Evolutionary conservation across 2,113 vertebrate genomes (phyloP).

Genomic region (Microtus richardsoni): DNA sequence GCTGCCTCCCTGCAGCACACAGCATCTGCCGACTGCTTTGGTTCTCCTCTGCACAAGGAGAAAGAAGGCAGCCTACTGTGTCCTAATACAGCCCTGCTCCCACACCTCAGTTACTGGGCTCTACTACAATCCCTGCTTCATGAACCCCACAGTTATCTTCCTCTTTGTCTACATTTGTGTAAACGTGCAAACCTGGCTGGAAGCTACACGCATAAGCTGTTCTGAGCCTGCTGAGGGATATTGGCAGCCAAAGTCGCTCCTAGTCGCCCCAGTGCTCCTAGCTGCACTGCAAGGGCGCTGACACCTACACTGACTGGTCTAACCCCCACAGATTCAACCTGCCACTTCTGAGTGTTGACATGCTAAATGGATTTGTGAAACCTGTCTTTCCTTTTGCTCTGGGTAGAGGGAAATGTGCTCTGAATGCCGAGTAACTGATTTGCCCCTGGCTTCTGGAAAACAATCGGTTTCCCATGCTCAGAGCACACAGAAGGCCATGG

Average conservation of each 20-base stretch:
- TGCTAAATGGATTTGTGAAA: neutral
- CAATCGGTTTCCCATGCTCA: neutral
- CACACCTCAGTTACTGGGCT: neutral
- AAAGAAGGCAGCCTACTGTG: neutral
- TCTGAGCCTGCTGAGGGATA: neutral
- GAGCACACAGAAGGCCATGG: neutral
- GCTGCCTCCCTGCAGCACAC: neutral
- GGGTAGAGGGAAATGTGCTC: neutral
- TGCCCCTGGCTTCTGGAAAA: neutral
- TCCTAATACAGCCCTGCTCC: too few relatives aligned
- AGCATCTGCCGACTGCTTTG: neutral
- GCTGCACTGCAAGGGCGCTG: neutral
- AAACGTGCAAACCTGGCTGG: neutral
- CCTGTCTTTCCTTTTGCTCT: neutral
- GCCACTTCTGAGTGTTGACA: neutral
- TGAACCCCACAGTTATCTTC: neutral
- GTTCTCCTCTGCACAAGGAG: neutral
- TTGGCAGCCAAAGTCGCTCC: neutral
- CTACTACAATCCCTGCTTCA: neutral
- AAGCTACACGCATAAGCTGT: neutral
- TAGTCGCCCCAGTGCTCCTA: neutral
- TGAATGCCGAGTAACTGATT: neutral
- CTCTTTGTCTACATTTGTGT: neutral
- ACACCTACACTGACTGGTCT: accelerated
- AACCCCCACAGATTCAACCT: too few relatives aligned